Conservation (phyloP, 2,888 invertebrate species). For the Acanthosoma haemorrhoidale region DNA sequence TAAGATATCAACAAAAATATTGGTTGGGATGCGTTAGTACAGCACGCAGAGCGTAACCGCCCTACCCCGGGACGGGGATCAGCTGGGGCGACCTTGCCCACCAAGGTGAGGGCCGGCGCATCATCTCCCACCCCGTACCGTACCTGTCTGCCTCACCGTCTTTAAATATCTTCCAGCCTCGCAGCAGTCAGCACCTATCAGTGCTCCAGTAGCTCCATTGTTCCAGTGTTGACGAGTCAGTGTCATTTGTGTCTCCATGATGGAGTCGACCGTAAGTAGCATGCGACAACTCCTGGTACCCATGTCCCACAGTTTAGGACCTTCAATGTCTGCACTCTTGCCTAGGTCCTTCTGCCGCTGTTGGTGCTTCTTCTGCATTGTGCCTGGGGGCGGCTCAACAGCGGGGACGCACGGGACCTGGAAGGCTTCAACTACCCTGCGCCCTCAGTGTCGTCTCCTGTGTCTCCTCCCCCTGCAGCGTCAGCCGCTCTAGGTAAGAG, state of each 20-base stretch:
- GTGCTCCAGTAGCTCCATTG: neutral
- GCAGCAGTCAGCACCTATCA: neutral
- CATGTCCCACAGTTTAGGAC: neutral
- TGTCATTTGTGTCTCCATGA: no score
- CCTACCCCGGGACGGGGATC: neutral
- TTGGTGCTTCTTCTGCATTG: neutral
- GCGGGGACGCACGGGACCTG: neutral
- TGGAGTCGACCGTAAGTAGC: neutral
- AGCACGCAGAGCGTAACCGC: no score
- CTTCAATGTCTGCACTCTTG: neutral
- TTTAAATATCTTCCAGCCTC: neutral
- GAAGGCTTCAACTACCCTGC: neutral
- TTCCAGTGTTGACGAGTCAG: no score
- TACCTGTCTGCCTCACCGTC: neutral
- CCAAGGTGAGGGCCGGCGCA: slow-evolving; percentile 12
- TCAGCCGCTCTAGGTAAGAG: no score
- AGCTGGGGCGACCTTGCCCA: neutral
- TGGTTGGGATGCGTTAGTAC: no score
- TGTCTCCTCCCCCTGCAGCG: neutral
- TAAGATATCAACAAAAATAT: no score
- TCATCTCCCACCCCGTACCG: slow-evolving; percentile 11
- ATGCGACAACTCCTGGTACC: neutral
- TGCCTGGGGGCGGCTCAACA: neutral
- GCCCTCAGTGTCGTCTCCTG: neutral
- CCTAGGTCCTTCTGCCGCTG: neutral